phyloP scores from a whole-genome alignment of 2,888 invertebrate species.

The Drosophila hamatofila region DNA sequence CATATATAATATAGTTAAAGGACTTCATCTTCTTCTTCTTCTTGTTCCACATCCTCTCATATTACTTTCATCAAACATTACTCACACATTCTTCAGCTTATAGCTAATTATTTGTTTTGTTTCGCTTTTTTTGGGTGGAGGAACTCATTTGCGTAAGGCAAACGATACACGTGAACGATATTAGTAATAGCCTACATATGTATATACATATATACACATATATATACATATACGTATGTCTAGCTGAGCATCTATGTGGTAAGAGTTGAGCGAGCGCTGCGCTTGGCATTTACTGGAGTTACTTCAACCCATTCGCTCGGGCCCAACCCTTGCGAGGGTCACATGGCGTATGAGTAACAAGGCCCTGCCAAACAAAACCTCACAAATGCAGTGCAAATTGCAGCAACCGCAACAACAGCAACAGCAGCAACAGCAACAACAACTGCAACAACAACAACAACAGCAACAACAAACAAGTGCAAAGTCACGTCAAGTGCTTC shows the following conservation, averaged over 20 bases:
- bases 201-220: neutral
- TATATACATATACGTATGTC: neutral
- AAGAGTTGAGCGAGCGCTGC: neutral
- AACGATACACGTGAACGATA: conserved; percentile 18
- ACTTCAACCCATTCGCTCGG: neutral
- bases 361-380: conserved; percentile 47
- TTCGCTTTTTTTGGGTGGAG: neutral
- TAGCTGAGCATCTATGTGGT: neutral
- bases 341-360: conserved; percentile 16
- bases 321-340: conserved; percentile 11
- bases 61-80: neutral
- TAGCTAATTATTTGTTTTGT: neutral
- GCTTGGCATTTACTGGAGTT: conserved; percentile 9
- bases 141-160: no score
- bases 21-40: neutral
- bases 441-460: conserved; percentile 2
- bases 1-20: neutral
- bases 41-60: neutral
- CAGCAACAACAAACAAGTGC: conserved; percentile 37
- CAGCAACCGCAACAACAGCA: conserved; percentile 26
- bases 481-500: conserved; percentile 56
- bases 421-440: neutral
- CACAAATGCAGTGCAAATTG: conserved; percentile 56
- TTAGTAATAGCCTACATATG: conserved; percentile 11
- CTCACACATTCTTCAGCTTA: neutral